These are phyloP conservation scores for Venustaconcha ellipsiformis DNA, from an alignment of 1,140 invertebrate species.

Conservation along the genomic window DNA sequence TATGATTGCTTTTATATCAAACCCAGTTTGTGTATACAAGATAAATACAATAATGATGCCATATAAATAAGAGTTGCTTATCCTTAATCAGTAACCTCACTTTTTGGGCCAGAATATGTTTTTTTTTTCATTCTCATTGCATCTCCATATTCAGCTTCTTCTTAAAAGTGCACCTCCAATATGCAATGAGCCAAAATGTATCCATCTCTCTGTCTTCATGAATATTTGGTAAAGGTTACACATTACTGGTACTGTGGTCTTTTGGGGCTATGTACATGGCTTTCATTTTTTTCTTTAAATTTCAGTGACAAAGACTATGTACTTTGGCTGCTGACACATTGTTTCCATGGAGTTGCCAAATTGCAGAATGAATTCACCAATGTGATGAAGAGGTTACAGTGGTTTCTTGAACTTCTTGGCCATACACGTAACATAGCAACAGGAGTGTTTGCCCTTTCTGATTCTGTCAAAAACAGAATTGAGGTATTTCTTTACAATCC, in stretches of 20 bases:
- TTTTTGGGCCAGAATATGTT: not conserved
- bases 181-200: too few species aligned
- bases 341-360: slow-evolving; percentile 37
- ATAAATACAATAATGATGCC: too few species aligned
- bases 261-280: not conserved
- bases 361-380: slow-evolving; percentile 34
- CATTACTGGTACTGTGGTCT: not conserved
- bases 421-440: slow-evolving; percentile 54
- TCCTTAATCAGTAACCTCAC: not conserved
- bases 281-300: slow-evolving; percentile 10
- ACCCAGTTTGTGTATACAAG: too few species aligned
- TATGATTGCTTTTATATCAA: too few species aligned
- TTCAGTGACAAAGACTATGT: slow-evolving; percentile 35
- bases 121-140: not conserved
- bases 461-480: slow-evolving; percentile 22
- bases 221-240: not conserved
- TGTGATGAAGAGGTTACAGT: slow-evolving; percentile 39
- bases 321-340: slow-evolving; percentile 37
- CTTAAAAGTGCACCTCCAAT: not conserved
- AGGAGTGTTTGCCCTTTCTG: slow-evolving; percentile 39
- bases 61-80: not conserved
- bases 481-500: slow-evolving; percentile 22
- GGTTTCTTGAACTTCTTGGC: slow-evolving; percentile 59
- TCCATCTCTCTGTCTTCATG: not conserved
- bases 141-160: not conserved